phyloP scores from a whole-genome alignment of 2,888 invertebrate genomes.

The Torymus texanus region DNA sequence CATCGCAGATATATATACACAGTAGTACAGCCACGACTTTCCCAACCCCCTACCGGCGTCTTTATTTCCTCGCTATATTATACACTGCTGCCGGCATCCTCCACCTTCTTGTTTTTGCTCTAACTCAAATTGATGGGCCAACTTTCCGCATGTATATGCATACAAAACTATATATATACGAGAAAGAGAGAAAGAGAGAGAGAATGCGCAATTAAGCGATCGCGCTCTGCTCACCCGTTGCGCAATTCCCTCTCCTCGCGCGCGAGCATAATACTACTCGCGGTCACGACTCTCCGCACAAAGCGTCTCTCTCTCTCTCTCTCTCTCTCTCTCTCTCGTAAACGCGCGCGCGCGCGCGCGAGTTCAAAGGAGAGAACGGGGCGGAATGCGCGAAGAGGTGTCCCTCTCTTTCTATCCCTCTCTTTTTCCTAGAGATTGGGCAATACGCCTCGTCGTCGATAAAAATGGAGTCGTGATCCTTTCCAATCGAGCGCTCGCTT shows the following conservation, averaged over 20 bases:
- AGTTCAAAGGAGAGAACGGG: background rate
- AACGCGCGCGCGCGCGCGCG: constrained; percentile 2
- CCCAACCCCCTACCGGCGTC: too few relatives aligned
- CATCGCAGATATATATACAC: too few relatives aligned
- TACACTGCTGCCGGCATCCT: too few relatives aligned
- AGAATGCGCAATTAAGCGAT: constrained; percentile 54
- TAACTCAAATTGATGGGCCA: constrained; percentile 19
- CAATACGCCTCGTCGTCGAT: constrained; percentile 60
- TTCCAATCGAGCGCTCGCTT: constrained; percentile 62
- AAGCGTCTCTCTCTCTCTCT: too few relatives aligned
- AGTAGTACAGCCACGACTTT: too few relatives aligned
- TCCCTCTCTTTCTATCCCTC: constrained; percentile 21
- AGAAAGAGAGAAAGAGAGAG: background rate
- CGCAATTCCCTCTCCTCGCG: constrained; percentile 20
- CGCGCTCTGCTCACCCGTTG: constrained; percentile 38
- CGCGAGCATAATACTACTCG: constrained; percentile 5
- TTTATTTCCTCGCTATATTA: too few relatives aligned
- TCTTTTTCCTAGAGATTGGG: constrained; percentile 55
- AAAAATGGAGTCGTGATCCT: constrained; percentile 65
- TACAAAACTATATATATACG: background rate
- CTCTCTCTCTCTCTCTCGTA: too few relatives aligned
- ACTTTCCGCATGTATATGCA: background rate
- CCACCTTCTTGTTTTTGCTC: too few relatives aligned
- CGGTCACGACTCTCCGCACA: constrained; percentile 41
- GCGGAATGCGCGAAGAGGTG: constrained; percentile 3